Evolutionary conservation across 2,113 vertebrate genomes (phyloP), one percentile per base, ranked within the genome.

Genomic region (Dryoscopus gambensis): DNA sequence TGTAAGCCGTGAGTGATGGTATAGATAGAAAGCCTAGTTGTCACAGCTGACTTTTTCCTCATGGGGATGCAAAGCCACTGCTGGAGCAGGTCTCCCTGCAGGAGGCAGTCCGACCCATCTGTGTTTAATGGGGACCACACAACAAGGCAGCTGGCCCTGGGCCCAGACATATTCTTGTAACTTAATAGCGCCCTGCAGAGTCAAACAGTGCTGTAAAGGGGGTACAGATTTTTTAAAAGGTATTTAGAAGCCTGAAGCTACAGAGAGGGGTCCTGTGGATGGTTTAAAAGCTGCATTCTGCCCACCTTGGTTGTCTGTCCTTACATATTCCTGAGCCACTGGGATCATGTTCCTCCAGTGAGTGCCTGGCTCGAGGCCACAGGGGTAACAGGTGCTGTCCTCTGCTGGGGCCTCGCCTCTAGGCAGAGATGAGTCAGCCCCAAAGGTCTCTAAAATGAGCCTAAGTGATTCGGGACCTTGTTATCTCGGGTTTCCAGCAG

Each of bases 91-190:
- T 70, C 86, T 84, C 93, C 69, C 86, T 6, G 11, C 62, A 64
- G 94, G 94, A 95, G 84, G 77, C 86, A 79, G 24, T 52, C 89
- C 0, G 3, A 81, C 87, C 93, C 81, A 67, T 81, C 91, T 94
- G 80, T 78, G n/a, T 92, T 86, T 95, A 84, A 95, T 75, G 73
- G 93, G 73, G 95, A 95, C 91, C 93, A 90, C 94, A 92, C 93
- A 89, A 73, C 75, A 52, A 1, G n/a, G 77, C 81, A 64, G 87
- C 94, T 95, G 95, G 95, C 94, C 84, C 69, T 1, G 0, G 80
- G 87, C 94, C 95, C 46, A 1, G 93, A 68, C 91, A 87, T 95
- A 84, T 13, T 84, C 69, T 92, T 84, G 94, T 87, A 93, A 92
- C 65, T 94, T 95, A 89, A 94, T 78, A 87, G 81, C 5, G 0